A percentile compares a stretch with the other conserved stretches of the same genome.
Evolutionary conservation across 2,888 invertebrate species (phyloP).

Genomic region (Polyploca ridens): DNA sequence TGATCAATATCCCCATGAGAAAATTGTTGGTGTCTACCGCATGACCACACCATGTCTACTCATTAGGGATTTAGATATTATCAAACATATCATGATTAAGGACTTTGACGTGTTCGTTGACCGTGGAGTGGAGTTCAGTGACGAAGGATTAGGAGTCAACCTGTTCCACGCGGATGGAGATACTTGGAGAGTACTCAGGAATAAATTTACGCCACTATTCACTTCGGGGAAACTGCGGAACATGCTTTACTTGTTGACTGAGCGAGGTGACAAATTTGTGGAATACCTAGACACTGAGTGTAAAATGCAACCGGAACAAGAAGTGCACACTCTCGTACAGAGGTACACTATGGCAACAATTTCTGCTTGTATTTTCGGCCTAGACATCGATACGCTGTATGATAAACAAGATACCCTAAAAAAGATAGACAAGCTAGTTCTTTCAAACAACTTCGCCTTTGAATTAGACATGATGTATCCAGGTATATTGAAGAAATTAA

Average conservation of each 20-base stretch:
- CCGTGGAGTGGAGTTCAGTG: slow-evolving; percentile 53
- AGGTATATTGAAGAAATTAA: slow-evolving; percentile 48
- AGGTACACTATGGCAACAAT: slow-evolving; percentile 52
- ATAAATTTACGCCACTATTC: slow-evolving; percentile 58
- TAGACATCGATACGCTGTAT: slow-evolving; percentile 41
- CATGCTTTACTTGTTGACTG: slow-evolving; percentile 55
- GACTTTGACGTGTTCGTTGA: slow-evolving; percentile 59
- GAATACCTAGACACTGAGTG: slow-evolving; percentile 34
- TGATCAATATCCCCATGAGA: slow-evolving; percentile 50
- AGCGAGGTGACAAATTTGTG: slow-evolving; percentile 47
- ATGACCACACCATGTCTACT: slow-evolving; percentile 53
- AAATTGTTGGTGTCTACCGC: slow-evolving; percentile 58
- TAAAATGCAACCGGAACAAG: slow-evolving; percentile 34
- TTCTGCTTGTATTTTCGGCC: slow-evolving; percentile 52
- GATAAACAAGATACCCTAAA: slow-evolving; percentile 30
- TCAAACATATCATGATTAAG: slow-evolving; percentile 60
- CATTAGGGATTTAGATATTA: slow-evolving; percentile 56
- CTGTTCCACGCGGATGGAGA: slow-evolving; percentile 58
- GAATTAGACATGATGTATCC: slow-evolving; percentile 57
- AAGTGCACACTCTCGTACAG: slow-evolving; percentile 43
- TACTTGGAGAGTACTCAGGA: slow-evolving; percentile 54
- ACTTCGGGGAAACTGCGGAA: slow-evolving; percentile 64
- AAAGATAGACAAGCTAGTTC: slow-evolving; percentile 31
- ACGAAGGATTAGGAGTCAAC: slow-evolving; percentile 52
- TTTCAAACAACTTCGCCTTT: slow-evolving; percentile 24